A percentile compares a stretch with the other conserved stretches of the same genome.
phyloP scores from a whole-genome alignment of 2,113 vertebrate genomes.

The Malurus melanocephalus region DNA sequence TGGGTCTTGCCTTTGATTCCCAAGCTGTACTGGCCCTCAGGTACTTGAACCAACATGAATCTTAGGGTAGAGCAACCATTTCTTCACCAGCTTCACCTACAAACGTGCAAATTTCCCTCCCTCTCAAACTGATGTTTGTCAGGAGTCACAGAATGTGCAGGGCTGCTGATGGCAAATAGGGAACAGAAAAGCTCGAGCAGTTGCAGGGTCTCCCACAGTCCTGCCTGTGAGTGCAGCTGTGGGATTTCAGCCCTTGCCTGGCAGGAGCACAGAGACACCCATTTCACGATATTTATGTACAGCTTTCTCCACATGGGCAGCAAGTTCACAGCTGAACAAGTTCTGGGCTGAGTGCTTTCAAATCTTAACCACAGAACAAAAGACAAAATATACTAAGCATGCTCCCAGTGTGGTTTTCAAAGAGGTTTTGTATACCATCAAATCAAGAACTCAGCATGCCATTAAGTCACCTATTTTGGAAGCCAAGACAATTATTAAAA shows the following conservation, averaged over 20 bases:
- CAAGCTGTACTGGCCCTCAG: not conserved
- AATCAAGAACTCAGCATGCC: not conserved
- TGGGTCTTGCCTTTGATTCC: not conserved
- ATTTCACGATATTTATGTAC: rapidly evolving
- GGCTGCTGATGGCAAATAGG: not conserved
- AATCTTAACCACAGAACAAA: not conserved
- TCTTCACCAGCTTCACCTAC: not conserved
- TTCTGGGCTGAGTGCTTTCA: not conserved
- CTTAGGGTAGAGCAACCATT: not conserved
- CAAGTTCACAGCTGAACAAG: not conserved
- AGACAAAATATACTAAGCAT: not conserved
- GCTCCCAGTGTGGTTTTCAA: not conserved
- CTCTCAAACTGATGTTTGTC: not conserved
- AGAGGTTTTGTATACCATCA: not conserved
- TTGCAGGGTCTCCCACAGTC: not conserved
- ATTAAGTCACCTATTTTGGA: not conserved
- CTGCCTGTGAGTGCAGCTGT: rapidly evolving
- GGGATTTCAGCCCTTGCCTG: not conserved
- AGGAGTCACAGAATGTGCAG: not conserved
- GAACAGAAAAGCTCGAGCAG: not conserved
- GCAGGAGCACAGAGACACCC: not conserved
- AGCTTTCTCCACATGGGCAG: not conserved
- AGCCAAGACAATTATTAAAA: not conserved
- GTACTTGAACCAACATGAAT: not conserved
- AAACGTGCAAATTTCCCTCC: not conserved